Evolutionary conservation across 1,140 invertebrate genomes (phyloP), one percentile per base, ranked within the genome.

Genomic region (Condylostylus longicornis): DNA sequence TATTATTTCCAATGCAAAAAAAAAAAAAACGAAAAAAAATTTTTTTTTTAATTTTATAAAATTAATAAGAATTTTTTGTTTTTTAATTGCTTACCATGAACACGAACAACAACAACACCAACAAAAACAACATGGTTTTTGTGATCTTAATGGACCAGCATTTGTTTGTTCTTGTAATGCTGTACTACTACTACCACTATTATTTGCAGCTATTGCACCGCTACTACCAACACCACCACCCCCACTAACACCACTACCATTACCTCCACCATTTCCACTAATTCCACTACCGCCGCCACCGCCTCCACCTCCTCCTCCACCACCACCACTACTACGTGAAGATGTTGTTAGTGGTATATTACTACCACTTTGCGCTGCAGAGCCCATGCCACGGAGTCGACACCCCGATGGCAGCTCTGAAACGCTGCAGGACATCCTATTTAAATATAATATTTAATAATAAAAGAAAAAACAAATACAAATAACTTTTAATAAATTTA

Each of bases 91-190:
- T 62, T 68, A 75, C 75, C 74, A 77, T 60, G 71, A 72, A 64
- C 74, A 78, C 62, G 71, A 76, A 63, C 75, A 77, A 54, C 74
- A 77, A 52, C 74, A 77, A 51, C 74, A 77, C 71, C 74, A 77
- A 45, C 74, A 74, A 38, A 76, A 67, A 47, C 72, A 75, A 54
- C 74, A 77, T 41, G 62, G 65, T 48, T 66, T 68, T 43, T 54
- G 56, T 21, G 57, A 57, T 17, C n/a, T n/a, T 35, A 35, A 31
- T 42, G 37, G 27, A 38, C 32, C 33, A 42, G 45, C 22, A 52
- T 48, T 34, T 34, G 41, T 34, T 49, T 49, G 20, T 46, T 49
- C 37, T 39, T 53, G 54, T 35, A 52, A 42, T 44, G 49, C 25
- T n/a, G n/a, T n/a, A n/a, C n/a, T n/a, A n/a, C n/a, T n/a, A n/a